Percentiles rank a stretch among this genome's conserved stretches.
These are phyloP conservation scores for Streptopelia turtur DNA, from an alignment of 2,797 vertebrate genomes.

Conservation along the genomic window DNA sequence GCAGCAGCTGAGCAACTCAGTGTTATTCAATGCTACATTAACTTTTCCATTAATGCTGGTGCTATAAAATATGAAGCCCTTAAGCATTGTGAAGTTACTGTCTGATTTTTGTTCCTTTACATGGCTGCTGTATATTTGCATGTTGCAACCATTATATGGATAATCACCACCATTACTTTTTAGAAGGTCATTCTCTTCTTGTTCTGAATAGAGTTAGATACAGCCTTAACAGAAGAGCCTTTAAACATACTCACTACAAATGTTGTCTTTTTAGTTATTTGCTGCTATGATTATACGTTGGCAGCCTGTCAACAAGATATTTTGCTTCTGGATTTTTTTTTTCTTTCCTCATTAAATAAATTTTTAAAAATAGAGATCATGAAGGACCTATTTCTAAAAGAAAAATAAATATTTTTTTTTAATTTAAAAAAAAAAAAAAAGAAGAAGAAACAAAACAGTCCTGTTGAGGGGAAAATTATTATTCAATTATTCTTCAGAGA, in stretches of 20 bases:
- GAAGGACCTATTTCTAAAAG: background rate
- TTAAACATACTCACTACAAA: background rate
- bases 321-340: background rate
- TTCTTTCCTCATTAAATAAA: background rate
- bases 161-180: constrained; percentile 58
- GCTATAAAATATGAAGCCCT: constrained; percentile 88
- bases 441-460: background rate
- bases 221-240: background rate
- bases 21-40: constrained; percentile 94
- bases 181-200: constrained; percentile 55
- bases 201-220: background rate
- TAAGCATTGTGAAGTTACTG: constrained; percentile 78
- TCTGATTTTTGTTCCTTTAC: constrained; percentile 64
- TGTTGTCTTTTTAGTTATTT: background rate
- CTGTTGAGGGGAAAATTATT: background rate
- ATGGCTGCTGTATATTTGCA: constrained; percentile 49
- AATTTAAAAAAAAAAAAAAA: background rate
- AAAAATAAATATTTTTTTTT: background rate
- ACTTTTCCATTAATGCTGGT: constrained; percentile 91
- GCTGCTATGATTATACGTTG: background rate
- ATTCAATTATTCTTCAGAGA: background rate
- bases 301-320: background rate
- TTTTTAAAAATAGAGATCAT: background rate
- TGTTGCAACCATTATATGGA: constrained; percentile 31
- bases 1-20: constrained; percentile 85